A percentile compares a stretch with the other conserved stretches of the same genome.
Evolutionary conservation across 2,797 vertebrate species (phyloP).

Genomic region (Phoebastria nigripes): DNA sequence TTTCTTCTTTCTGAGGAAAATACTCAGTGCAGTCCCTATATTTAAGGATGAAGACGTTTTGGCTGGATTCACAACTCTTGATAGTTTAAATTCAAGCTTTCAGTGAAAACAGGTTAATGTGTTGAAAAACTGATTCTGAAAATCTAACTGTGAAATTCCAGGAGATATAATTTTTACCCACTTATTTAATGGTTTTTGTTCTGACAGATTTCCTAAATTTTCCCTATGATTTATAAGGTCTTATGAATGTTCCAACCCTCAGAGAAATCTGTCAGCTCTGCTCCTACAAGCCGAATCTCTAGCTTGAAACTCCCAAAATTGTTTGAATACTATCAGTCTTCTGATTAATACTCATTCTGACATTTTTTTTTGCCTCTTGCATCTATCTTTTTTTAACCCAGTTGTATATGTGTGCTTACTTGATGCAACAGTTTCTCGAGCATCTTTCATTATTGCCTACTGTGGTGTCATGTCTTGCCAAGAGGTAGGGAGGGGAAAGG

Average conservation of each 20-base stretch:
- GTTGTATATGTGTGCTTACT: neutral
- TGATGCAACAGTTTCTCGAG: neutral
- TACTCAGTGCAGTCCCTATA: neutral
- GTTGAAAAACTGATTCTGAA: neutral
- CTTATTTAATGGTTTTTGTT: neutral
- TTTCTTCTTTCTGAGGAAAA: neutral
- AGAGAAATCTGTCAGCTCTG: constrained; percentile 13
- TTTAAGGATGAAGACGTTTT: neutral
- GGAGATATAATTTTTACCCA: neutral
- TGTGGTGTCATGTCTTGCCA: constrained; percentile 49
- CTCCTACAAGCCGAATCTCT: constrained; percentile 31
- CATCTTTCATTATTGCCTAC: constrained; percentile 48
- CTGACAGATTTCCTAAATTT: neutral
- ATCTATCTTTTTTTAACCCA: constrained; percentile 17
- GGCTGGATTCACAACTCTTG: neutral
- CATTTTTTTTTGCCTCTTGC: constrained; percentile 2
- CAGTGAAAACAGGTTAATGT: neutral
- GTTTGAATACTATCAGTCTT: constrained; percentile 15
- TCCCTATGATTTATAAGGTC: neutral
- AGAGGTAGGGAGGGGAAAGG: neutral
- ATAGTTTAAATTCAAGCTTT: neutral
- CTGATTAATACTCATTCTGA: neutral
- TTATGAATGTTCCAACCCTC: neutral
- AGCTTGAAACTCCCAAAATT: constrained; percentile 26
- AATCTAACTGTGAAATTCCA: neutral